phyloP scores from a whole-genome alignment of 2,113 vertebrate species.

The Corythoichthys haematopterus region DNA sequence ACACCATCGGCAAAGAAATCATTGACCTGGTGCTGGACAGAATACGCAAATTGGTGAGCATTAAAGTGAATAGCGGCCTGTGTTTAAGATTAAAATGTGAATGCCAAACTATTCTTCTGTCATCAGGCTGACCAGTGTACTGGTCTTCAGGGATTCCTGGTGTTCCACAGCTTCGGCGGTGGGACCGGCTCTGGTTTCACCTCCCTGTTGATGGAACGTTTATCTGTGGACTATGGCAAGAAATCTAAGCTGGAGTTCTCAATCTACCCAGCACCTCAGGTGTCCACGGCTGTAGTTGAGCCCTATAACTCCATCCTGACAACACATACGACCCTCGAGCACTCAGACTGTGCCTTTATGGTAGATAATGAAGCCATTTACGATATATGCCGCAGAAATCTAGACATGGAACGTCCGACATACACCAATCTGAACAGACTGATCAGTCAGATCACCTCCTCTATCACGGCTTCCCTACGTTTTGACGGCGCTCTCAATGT shows the following conservation, averaged over 20 bases:
- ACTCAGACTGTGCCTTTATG: conserved; percentile 82
- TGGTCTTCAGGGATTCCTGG: conserved; percentile 46
- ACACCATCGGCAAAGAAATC: conserved; percentile 9
- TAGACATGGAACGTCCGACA: conserved; percentile 73
- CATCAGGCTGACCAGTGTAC: conserved; percentile 57
- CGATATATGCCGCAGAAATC: conserved; percentile 78
- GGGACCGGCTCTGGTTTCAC: conserved; percentile 71
- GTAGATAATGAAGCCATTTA: conserved; percentile 81
- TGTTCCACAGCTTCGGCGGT: conserved; percentile 37
- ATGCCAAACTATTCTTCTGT: background rate
- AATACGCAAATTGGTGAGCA: conserved; percentile 7
- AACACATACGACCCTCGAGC: conserved; percentile 81
- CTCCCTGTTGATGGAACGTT: conserved; percentile 89
- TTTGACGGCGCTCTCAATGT: conserved; percentile 86
- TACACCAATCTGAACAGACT: conserved; percentile 71
- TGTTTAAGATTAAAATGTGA: background rate
- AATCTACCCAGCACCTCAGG: conserved; percentile 77
- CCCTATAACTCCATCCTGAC: conserved; percentile 87
- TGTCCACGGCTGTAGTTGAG: conserved; percentile 83
- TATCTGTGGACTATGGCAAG: conserved; percentile 86
- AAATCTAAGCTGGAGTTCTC: conserved; percentile 84
- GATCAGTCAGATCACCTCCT: conserved; percentile 72
- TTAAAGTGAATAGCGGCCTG: background rate
- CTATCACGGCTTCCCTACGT: conserved; percentile 77
- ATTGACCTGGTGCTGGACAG: conserved; percentile 9